phyloP scores from a whole-genome alignment of 2,113 vertebrate species.

The Neodontobutis hainanensis region DNA sequence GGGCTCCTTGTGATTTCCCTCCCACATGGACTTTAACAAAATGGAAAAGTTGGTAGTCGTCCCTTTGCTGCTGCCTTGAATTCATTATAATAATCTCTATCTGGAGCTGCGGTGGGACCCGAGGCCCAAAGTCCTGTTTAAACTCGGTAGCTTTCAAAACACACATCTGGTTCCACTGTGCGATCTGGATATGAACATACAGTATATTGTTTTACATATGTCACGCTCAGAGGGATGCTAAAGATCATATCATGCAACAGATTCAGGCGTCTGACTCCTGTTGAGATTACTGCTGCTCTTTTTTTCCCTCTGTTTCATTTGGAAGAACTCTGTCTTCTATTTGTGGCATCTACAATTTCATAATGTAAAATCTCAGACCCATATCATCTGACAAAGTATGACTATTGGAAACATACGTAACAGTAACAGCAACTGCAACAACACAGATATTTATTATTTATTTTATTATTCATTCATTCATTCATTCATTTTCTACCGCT shows the following conservation, averaged over 20 bases:
- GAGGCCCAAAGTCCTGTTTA: constrained; percentile 8
- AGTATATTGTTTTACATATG: constrained; percentile 39
- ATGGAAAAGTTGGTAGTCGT: constrained; percentile 1
- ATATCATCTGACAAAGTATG: background rate
- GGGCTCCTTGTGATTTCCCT: background rate
- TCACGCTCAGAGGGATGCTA: constrained; percentile 23
- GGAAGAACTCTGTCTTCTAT: background rate
- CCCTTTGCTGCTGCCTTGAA: background rate
- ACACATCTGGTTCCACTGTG: constrained; percentile 37
- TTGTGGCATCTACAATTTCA: background rate
- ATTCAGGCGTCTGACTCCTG: constrained; percentile 1
- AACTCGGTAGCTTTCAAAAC: background rate
- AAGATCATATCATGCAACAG: constrained; percentile 20
- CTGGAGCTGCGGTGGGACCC: background rate
- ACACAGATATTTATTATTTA: no score
- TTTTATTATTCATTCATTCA: no score
- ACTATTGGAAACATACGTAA: background rate
- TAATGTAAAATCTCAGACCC: background rate
- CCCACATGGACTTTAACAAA: background rate
- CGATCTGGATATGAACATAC: constrained; percentile 8
- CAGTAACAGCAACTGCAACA: background rate
- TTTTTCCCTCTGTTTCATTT: background rate
- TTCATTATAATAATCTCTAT: constrained; percentile 9
- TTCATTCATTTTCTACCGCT: no score
- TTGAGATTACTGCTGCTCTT: background rate